phyloP scores from a whole-genome alignment of 2,113 vertebrate species.

The Chlorodrepanis virens region DNA sequence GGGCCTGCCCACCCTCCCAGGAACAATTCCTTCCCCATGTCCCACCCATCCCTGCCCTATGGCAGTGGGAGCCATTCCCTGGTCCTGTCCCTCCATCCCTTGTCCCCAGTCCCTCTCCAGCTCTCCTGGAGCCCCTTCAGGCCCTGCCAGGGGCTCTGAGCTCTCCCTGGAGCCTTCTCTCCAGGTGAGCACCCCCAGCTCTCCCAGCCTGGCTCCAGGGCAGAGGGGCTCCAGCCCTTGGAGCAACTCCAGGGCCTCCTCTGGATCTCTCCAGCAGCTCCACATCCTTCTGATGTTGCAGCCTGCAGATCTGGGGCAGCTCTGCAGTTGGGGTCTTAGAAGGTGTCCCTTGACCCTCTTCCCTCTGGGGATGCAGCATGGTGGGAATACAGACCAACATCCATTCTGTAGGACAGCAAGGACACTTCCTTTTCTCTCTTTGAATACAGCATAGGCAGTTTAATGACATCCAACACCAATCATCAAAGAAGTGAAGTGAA shows the following conservation, averaged over 20 bases:
- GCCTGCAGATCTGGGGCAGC: not conserved
- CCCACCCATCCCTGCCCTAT: not conserved
- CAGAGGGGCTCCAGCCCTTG: not conserved
- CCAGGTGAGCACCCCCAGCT: not conserved
- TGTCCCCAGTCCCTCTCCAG: not conserved
- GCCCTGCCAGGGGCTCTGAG: not conserved
- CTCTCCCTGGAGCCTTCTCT: not conserved
- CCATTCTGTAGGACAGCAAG: not conserved
- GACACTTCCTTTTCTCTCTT: not conserved
- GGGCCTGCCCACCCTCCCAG: accelerated
- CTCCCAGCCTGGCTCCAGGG: not conserved
- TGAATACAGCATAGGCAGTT: not conserved
- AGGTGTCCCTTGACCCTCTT: not conserved
- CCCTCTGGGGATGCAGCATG: not conserved
- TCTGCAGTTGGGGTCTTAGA: not conserved
- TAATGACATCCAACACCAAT: not conserved
- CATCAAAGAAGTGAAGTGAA: not conserved
- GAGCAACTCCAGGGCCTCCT: not conserved
- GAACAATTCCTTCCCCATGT: accelerated
- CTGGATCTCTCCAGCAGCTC: not conserved
- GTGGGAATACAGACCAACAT: not conserved
- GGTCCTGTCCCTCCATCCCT: not conserved
- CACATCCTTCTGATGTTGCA: accelerated
- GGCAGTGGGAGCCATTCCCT: not conserved
- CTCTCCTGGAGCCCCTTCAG: not conserved